Base-by-base conservation (phyloP, 2,113 vertebrate genomes). In the Noturus placidus region DNA sequence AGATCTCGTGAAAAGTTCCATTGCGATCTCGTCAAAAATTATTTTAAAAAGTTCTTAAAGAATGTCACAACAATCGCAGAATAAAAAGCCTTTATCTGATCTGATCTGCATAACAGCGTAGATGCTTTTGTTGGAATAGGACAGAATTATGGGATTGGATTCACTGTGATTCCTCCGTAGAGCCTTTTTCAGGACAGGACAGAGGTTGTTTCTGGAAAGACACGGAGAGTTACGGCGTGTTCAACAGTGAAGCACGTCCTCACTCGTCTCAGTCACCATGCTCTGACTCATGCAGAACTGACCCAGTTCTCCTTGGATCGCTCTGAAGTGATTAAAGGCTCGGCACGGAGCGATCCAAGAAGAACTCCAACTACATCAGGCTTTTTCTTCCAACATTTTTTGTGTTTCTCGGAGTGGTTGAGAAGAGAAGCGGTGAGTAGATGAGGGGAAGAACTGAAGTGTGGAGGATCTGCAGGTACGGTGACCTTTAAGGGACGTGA, bases 231-330 rank as follows among this genome's bases (percentile, higher is more conserved):
- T 2, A 46, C 38, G 4, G 61, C 13, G 65, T 14, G 5, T 33
- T 69, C 65, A 35, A 33, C 69, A 35, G 30, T 38, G 69, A 35
- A 38, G 1, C 33, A 38, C 17, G 67, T 72, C 33, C 17, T 72
- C 33, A 6, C 69, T 72, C 19, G 19, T 72, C 33, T 72, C 33
- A 72, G 35, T 74, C 70, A 74, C 35, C 20, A 8, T 10, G 69
- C 79, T 59, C 38, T 82, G 79, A 82, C 54, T 82, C 79, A 82
- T 38, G 30, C 57, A 35, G 79, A 61, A 82, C 8, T 33, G 79
- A 59, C 79, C 54, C 79, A 80, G 56, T 82, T 82, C 59, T 82
- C 35, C 57, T 35, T 25, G 25, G 50, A 63, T 82, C 35, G 1
- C 57, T 65, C 38, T 82, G 5, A 82, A 42, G 80, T n/a, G 80